phyloP scores from a whole-genome alignment of 2,888 invertebrate species.

The Napeogenes sylphis region DNA sequence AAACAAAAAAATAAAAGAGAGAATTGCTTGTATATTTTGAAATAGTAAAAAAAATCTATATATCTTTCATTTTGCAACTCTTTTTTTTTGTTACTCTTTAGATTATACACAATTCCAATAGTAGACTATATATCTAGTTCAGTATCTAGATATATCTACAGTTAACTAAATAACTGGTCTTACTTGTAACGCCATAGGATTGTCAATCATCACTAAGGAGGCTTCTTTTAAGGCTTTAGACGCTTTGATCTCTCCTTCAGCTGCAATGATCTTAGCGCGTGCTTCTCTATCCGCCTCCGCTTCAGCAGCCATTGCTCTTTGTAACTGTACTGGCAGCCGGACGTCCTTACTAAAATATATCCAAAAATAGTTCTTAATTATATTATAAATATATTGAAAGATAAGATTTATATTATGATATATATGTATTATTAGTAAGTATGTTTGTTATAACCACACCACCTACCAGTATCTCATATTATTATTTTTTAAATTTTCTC shows the following conservation, averaged over 20 bases:
- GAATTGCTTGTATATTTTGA: neutral
- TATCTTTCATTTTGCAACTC: no score
- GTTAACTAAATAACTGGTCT: slow-evolving; percentile 8
- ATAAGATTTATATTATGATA: neutral
- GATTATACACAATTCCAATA: neutral
- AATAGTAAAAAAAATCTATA: no score
- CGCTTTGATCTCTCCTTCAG: slow-evolving; percentile 90
- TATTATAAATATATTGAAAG: neutral
- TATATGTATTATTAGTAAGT: no score
- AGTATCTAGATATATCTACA: no score
- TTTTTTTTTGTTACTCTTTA: neutral
- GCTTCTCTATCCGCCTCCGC: slow-evolving; percentile 83
- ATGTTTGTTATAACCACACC: no score
- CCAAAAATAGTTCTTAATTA: neutral
- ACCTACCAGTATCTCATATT: no score
- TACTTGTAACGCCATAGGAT: slow-evolving; percentile 84
- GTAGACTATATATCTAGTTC: no score
- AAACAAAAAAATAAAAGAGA: slow-evolving; percentile 42
- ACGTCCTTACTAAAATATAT: slow-evolving; percentile 65
- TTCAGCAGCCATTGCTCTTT: slow-evolving; percentile 84
- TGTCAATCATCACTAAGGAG: slow-evolving; percentile 88
- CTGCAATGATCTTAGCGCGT: slow-evolving; percentile 83
- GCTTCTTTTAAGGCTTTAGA: slow-evolving; percentile 91
- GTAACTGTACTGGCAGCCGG: slow-evolving; percentile 76
- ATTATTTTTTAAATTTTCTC: no score